Evolutionary conservation across 2,888 invertebrate species (phyloP), one percentile per base, ranked within the genome.

Genomic region (Nudaria mundana): DNA sequence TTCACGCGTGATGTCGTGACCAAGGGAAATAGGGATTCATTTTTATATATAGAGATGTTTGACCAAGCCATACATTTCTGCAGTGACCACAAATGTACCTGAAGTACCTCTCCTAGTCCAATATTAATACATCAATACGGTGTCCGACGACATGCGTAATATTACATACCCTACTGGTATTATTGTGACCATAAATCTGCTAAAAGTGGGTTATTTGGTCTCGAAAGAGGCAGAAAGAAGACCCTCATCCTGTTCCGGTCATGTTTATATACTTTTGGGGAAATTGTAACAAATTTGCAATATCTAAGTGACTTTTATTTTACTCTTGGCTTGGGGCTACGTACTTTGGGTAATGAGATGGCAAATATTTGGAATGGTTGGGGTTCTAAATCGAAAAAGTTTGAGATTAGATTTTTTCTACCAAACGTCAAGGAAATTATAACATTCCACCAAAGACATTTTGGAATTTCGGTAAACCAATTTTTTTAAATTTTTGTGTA

Each of bases 141-240:
- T 41, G 39, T 53, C 28, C 35, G 28, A 30, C 34, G 26, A 22
- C 32, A 40, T 32, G 30, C 43, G 40, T 34, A 31, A 45, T 51
- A 48, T 49, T 51, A 48, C 32, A 43, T 44, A 51, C 40, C 52
- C 51, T 48, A 61, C 45, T 43, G 40, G 30, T 7, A 45, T 48
- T 47, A 54, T 48, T 40, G 38, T 42, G 30, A 44, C 55, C 45
- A 65, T 63, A 65, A 61, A 65, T 65, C 56, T 56, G 28, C 52
- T 59, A 50, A 31, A 16, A 45, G 42, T 47, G 41, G 52, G 54
- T 39, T 45, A 46, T 41, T 41, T 26, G 43, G 46, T 48, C 46
- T 34, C 46, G 25, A 6, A 30, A 10, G 30, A 35, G 35, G 10
- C 25, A 20, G 18, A 24, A 37, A 29, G 40, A 33, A 35, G 28